phyloP scores from a whole-genome alignment of 2,888 invertebrate genomes.

The Andrena bucephala region DNA sequence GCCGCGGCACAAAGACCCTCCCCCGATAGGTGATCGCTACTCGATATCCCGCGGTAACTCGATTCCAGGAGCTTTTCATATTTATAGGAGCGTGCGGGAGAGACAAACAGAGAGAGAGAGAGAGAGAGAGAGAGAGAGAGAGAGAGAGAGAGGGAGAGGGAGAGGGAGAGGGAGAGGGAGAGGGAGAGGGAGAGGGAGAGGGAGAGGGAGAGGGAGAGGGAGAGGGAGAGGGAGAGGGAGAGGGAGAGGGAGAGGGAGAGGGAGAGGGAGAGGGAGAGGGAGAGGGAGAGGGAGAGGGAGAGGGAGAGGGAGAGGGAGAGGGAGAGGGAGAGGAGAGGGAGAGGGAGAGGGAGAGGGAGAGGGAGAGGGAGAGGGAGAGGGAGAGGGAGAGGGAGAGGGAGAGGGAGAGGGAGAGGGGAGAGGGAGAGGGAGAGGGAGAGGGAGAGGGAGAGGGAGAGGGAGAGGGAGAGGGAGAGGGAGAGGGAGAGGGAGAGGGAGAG shows the following conservation, averaged over 20 bases:
- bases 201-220: background rate
- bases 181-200: background rate
- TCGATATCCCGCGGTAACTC: conserved; percentile 64
- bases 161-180: background rate
- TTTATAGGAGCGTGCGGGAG: conserved; percentile 63
- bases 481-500: background rate
- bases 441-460: background rate
- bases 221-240: background rate
- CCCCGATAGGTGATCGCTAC: conserved; percentile 42
- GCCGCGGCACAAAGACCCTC: conserved; percentile 30
- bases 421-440: background rate
- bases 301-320: background rate
- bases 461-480: background rate
- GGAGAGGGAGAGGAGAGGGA: background rate
- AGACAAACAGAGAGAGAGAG: background rate
- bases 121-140: background rate
- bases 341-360: background rate
- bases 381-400: background rate
- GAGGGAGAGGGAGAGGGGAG: background rate
- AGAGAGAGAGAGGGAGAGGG: background rate
- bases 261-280: background rate
- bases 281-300: background rate
- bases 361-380: background rate
- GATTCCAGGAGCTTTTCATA: conserved; percentile 66
- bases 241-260: background rate